Base-by-base conservation (phyloP, 2,888 invertebrate genomes). In the Andrena bucephala region DNA sequence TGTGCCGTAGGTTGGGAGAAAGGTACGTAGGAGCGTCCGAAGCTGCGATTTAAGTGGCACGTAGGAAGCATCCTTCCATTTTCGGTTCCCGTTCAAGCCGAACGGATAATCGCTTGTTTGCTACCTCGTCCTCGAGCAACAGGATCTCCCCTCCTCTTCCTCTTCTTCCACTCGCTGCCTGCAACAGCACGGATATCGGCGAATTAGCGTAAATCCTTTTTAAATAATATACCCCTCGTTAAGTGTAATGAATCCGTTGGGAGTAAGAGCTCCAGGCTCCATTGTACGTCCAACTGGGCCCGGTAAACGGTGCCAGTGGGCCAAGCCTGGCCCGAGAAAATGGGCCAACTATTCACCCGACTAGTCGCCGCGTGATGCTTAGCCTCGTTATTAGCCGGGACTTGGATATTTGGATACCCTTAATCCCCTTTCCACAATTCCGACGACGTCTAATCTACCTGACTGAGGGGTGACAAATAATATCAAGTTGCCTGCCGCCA, bases 341-440 rank as follows among this genome's bases (percentile, higher is more conserved):
- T 70, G 57, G 83, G 36, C 75, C 79, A 67, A 62, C 73, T 54
- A 60, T 75, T 76, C 65, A 27, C 27, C 42, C 54, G 27, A 77
- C 79, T 29, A 69, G 80, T 83, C 83, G 59, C 68, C 77, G 81
- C 77, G 60, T 50, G 72, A 5, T 77, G 85, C 90, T 92, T 90
- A 90, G 89, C 85, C 88, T 91, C 87, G 76, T 92, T 92, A 92
- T 90, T 83, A 85, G 68, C 80, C 72, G 72, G 86, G 90, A 89
- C 89, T 92, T 91, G 91, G 92, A 93, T 92, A 93, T 93, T 93
- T 93, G 92, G 92, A 93, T 92, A 93, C 91, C 77, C 81, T 87
- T 93, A 93, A 93, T 93, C 92, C 89, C 90, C 80, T 92, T 92
- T 91, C 87, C 88, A 79, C 89, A 85, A 89, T 86, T 89, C 87